These are phyloP conservation scores for Nothocercus nigrocapillus DNA, from an alignment of 2,113 vertebrate species.

Conservation along the genomic window DNA sequence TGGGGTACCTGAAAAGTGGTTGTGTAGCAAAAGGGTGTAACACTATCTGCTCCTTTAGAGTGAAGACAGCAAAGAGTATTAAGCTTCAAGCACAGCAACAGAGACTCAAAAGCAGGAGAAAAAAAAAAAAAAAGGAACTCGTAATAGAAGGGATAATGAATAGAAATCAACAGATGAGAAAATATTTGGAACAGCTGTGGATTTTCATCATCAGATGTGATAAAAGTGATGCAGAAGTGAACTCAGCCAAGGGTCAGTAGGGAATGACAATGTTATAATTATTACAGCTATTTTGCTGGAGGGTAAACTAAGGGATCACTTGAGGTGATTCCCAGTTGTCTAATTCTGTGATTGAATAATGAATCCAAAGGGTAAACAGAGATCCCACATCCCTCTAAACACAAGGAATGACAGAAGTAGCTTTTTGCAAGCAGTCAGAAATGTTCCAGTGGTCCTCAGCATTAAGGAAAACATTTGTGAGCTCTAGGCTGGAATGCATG, in stretches of 20 bases:
- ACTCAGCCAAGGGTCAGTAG: background rate
- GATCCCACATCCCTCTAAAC: background rate
- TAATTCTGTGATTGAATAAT: slow-evolving; percentile 11
- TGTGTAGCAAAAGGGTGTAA: background rate
- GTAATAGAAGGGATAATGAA: background rate
- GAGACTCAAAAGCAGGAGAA: background rate
- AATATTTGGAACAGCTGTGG: background rate
- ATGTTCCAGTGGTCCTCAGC: background rate
- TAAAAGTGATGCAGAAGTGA: background rate
- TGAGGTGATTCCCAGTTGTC: background rate
- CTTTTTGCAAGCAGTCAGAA: background rate
- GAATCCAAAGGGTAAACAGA: background rate
- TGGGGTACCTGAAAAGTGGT: background rate
- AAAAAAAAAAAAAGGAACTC: background rate
- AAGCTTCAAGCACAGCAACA: background rate
- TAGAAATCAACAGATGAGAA: background rate
- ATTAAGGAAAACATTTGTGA: background rate
- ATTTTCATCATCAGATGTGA: background rate
- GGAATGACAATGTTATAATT: background rate
- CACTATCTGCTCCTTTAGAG: background rate
- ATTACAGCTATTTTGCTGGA: background rate
- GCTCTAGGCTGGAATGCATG: background rate
- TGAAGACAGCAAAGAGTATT: background rate
- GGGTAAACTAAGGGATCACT: background rate
- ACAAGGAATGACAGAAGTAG: background rate